A percentile compares a stretch with the other conserved stretches of the same genome.
Evolutionary conservation across 2,113 vertebrate genomes (phyloP).

Genomic region (Peromyscus leucopus): DNA sequence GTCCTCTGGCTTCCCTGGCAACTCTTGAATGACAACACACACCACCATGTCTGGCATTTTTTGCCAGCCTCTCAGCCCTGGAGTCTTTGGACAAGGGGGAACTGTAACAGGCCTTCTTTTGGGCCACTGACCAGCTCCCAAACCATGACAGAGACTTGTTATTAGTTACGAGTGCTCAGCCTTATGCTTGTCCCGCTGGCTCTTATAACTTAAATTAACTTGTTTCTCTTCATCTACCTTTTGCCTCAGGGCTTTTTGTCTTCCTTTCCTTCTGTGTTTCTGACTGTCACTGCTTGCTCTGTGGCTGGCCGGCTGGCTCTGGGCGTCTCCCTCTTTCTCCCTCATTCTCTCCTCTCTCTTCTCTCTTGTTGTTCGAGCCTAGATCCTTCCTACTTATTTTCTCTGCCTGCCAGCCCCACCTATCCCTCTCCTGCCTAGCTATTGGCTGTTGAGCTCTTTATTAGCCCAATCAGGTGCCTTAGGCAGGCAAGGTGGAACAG

Average conservation of each 20-base stretch:
- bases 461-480: neutral
- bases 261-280: neutral
- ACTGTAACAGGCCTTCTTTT: neutral
- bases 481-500: neutral
- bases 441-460: neutral
- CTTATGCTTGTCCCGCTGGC: neutral
- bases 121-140: neutral
- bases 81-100: constrained; percentile 12
- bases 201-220: neutral
- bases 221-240: neutral
- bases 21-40: neutral
- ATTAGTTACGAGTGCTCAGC: neutral
- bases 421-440: neutral
- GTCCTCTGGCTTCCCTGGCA: neutral
- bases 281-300: neutral
- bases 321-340: neutral
- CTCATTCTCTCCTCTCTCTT: neutral
- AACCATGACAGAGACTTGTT: neutral
- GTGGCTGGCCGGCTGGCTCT: neutral
- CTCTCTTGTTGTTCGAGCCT: neutral
- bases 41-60: neutral
- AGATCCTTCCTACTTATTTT: neutral
- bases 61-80: neutral
- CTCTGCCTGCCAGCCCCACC: neutral
- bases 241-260: neutral